Evolutionary conservation across 2,797 vertebrate genomes (phyloP).

Genomic region (Mus caroli): DNA sequence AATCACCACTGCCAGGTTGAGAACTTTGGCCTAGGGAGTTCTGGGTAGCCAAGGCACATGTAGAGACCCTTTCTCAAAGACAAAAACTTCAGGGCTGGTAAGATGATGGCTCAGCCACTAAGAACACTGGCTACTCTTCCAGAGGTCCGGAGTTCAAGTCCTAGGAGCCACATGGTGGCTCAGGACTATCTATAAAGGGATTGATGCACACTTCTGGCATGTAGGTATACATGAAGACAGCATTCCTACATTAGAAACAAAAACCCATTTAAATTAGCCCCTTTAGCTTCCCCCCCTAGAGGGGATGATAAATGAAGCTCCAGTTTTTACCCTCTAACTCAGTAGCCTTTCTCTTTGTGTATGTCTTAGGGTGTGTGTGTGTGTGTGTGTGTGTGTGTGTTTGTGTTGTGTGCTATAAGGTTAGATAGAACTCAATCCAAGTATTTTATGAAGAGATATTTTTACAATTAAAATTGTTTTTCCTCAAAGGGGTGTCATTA

Average conservation of each 20-base stretch:
- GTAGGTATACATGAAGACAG: too few species aligned
- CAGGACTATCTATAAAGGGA: too few species aligned
- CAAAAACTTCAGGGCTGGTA: neutral
- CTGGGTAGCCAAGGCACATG: neutral
- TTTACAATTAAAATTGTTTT: constrained; percentile 55
- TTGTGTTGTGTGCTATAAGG: neutral
- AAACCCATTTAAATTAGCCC: neutral
- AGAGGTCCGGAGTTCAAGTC: too few species aligned
- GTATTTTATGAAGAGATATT: constrained; percentile 45
- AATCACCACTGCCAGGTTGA: neutral
- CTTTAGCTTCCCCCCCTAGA: constrained; percentile 16
- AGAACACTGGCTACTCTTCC: too few species aligned
- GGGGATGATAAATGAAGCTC: neutral
- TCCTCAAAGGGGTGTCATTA: constrained; percentile 41
- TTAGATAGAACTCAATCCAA: constrained; percentile 52
- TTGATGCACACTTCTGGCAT: too few species aligned
- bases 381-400: too few species aligned
- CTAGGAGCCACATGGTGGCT: too few species aligned
- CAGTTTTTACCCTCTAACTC: neutral
- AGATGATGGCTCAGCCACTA: too few species aligned
- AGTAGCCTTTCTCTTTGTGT: constrained; percentile 16
- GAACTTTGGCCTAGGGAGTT: neutral
- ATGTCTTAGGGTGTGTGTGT: neutral
- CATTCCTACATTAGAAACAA: neutral
- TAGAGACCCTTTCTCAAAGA: neutral